Evolutionary conservation across 1,140 invertebrate species (phyloP), one percentile per base, ranked within the genome.

Genomic region (Trichoplusia ni): DNA sequence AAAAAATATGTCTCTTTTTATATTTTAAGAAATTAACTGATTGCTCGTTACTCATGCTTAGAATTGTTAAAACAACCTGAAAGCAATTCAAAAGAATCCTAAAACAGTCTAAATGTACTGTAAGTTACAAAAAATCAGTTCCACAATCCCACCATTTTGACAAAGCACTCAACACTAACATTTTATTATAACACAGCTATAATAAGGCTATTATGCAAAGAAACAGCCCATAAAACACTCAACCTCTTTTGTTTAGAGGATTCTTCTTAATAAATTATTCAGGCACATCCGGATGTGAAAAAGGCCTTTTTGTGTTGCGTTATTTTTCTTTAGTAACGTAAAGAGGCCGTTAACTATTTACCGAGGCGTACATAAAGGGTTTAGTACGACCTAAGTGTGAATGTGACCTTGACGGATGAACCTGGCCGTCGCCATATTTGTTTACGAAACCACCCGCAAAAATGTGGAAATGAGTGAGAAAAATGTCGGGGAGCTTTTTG

Each of bases 241-340:
- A 60, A 44, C 31, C 49, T 40, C 64, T 64, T 72, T 72, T 61
- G 64, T 65, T 69, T 68, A 29, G 69, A 44, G 31, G 33, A 64
- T 72, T 69, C 46, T 65, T 56, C 63, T 70, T 72, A 70, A 73
- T 75, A 75, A 75, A 75, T 75, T 70, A 75, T 72, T 72, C 73
- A 65, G 38, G 35, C 67, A 54, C 59, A 67, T 75, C 73, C 73
- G 69, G 73, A 70, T 68, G 67, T 68, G 49, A 64, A 72, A 67
- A 69, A 62, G 73, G 51, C 51, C 46, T 69, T 72, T 75, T 71
- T 75, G 66, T 75, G 64, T 51, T 53, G 40, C 38, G 46, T 38
- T 72, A 72, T 75, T 69, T 75, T 75, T 75, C 72, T 69, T 64
- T 40, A 44, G 13, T 29, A 56, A 46, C 60, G 64, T 69, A 71